Percentiles rank a stretch among this genome's conserved stretches.
These are phyloP conservation scores for Hormaphis cornu DNA, from an alignment of 1,140 invertebrate species.

Conservation along the genomic window DNA sequence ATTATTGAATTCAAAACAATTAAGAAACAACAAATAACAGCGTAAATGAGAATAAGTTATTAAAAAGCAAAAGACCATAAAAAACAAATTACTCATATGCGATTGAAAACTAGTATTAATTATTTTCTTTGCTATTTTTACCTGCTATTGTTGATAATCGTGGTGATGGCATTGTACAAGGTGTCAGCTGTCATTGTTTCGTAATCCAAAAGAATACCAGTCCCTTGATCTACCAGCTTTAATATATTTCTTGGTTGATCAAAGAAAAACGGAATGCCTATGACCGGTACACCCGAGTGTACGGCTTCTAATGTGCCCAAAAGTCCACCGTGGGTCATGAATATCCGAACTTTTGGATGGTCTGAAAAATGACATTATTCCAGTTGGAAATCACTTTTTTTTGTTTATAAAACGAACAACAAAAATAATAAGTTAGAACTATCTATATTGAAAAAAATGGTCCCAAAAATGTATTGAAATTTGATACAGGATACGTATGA, in stretches of 20 bases:
- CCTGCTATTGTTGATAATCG: conserved; percentile 12
- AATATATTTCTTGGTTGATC: conserved; percentile 50
- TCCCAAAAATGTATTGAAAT: no score
- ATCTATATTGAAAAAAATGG: no score
- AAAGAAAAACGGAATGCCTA: conserved; percentile 57
- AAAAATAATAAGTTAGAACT: no score
- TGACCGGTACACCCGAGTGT: conserved; percentile 59
- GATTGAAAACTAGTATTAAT: not conserved
- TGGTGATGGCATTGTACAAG: not conserved
- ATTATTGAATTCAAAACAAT: not conserved
- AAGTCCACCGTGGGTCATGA: conserved; percentile 61
- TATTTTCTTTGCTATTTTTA: no score
- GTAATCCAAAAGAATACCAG: conserved; percentile 4
- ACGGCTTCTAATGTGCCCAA: conserved; percentile 59
- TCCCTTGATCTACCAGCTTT: conserved; percentile 22
- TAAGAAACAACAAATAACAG: no score
- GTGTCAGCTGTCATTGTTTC: conserved; percentile 1
- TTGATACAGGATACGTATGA: no score
- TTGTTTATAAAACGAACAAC: not conserved
- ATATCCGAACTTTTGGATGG: conserved; percentile 55
- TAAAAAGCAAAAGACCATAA: no score
- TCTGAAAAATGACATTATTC: no score
- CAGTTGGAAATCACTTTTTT: not conserved
- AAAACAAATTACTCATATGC: no score
- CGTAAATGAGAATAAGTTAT: no score